Percentiles rank a stretch among this genome's conserved stretches.
phyloP scores from a whole-genome alignment of 2,797 vertebrate species.

The Notoglanidium macrostoma region DNA sequence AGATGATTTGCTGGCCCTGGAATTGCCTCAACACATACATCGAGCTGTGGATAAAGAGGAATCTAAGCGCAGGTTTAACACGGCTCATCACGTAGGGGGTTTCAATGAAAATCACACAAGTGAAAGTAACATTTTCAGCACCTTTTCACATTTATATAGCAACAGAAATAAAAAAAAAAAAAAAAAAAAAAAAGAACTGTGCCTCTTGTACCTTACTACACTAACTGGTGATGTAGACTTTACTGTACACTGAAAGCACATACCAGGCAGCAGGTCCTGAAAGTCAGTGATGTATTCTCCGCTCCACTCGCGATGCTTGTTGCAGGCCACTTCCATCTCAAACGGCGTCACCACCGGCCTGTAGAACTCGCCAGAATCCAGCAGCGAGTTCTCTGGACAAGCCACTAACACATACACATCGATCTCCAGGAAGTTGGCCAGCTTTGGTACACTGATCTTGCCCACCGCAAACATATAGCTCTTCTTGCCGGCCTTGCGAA shows the following conservation, averaged over 20 bases:
- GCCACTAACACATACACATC: conserved; percentile 92
- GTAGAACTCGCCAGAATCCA: conserved; percentile 84
- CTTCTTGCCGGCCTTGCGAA: conserved; percentile 85
- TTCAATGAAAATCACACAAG: neutral
- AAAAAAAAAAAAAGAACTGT: no score
- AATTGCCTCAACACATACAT: neutral
- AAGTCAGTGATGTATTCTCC: conserved; percentile 90
- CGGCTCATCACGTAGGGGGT: neutral
- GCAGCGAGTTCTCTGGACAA: conserved; percentile 88
- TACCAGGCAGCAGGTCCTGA: conserved; percentile 88
- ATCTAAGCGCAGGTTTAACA: neutral
- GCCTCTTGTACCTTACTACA: neutral
- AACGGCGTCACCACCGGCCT: conserved; percentile 87
- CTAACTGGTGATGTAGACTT: neutral
- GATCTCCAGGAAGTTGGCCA: conserved; percentile 94
- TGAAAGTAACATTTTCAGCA: neutral
- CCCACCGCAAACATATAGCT: conserved; percentile 92
- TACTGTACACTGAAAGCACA: neutral
- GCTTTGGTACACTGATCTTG: conserved; percentile 90
- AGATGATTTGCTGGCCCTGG: neutral
- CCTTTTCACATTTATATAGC: neutral
- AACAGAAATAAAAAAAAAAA: neutral
- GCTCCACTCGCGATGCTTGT: conserved; percentile 84
- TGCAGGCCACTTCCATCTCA: conserved; percentile 96
- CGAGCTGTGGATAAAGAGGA: neutral